phyloP scores from a whole-genome alignment of 2,888 invertebrate species.

The Lycia hirtaria region DNA sequence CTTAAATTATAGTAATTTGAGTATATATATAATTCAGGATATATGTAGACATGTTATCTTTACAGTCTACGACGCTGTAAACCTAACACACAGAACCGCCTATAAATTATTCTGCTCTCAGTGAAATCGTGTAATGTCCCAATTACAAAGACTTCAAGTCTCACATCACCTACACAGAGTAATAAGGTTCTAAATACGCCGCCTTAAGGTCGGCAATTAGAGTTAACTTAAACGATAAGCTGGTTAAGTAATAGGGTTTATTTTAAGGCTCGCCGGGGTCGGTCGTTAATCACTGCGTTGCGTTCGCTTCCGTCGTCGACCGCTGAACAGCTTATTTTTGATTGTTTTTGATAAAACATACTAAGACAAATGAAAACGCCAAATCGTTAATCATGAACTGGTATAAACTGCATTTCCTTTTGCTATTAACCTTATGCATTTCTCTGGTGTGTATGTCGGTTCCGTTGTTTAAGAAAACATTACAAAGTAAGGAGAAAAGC shows the following conservation, averaged over 20 bases:
- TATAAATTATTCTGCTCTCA: slow-evolving; percentile 39
- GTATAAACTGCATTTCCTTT: slow-evolving; percentile 64
- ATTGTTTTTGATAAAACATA: slow-evolving; percentile 83
- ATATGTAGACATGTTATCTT: slow-evolving; percentile 23
- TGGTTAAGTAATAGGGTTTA: slow-evolving; percentile 77
- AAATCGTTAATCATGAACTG: slow-evolving; percentile 72
- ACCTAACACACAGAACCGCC: slow-evolving; percentile 23
- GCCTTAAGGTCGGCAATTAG: slow-evolving; percentile 68
- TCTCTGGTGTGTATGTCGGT: slow-evolving; percentile 47
- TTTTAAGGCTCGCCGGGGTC: slow-evolving; percentile 70
- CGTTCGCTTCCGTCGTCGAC: slow-evolving; percentile 68
- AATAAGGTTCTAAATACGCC: slow-evolving; percentile 37
- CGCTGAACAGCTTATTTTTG: slow-evolving; percentile 75
- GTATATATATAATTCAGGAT: no score
- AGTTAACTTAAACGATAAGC: slow-evolving; percentile 69
- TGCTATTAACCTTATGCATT: slow-evolving; percentile 49
- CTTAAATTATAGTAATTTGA: no score
- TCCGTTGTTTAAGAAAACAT: slow-evolving; percentile 44
- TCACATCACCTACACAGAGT: slow-evolving; percentile 26
- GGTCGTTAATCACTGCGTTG: slow-evolving; percentile 77
- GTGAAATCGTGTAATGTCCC: slow-evolving; percentile 44
- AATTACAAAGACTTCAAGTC: slow-evolving; percentile 28
- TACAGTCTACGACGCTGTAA: slow-evolving; percentile 29
- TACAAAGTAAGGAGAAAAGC: slow-evolving; percentile 32
- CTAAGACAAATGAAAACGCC: slow-evolving; percentile 74